Conservation (phyloP, 2,797 vertebrate species). For the Semotilus atromaculatus region DNA sequence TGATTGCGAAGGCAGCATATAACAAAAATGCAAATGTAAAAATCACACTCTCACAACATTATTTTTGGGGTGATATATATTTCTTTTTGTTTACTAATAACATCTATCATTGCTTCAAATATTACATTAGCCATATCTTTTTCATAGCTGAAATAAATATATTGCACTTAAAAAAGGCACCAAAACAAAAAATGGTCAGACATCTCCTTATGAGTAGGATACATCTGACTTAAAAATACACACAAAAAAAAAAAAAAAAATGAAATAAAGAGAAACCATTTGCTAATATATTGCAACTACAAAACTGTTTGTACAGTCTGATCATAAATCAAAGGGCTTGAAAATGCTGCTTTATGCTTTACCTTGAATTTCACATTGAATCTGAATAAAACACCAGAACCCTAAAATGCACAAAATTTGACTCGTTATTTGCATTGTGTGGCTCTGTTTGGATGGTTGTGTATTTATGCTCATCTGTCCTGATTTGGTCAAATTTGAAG, state of each 20-base stretch:
- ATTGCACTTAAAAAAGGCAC: constrained; percentile 97
- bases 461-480: not conserved
- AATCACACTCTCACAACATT: constrained; percentile 38
- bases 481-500: constrained; percentile 16
- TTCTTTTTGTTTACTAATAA: constrained; percentile 92
- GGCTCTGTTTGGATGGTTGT: constrained; percentile 2
- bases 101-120: constrained; percentile 84
- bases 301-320: constrained; percentile 74
- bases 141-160: constrained; percentile 98
- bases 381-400: not conserved
- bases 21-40: constrained; percentile 11
- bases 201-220: constrained; percentile 77
- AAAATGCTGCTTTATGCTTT: constrained; percentile 5
- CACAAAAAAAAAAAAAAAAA: constrained; percentile 44
- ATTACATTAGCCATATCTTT: constrained; percentile 90
- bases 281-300: constrained; percentile 70
- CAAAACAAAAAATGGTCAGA: constrained; percentile 81
- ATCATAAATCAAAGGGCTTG: constrained; percentile 38
- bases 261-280: constrained; percentile 73
- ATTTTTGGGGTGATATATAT: constrained; percentile 77
- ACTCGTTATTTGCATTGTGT: not conserved
- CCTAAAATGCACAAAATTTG: not conserved
- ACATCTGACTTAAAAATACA: constrained; percentile 63
- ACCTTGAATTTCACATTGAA: not conserved
- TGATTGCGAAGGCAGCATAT: not conserved